Conservation (phyloP, 2,113 vertebrate species). For the Cavia porcellus region DNA sequence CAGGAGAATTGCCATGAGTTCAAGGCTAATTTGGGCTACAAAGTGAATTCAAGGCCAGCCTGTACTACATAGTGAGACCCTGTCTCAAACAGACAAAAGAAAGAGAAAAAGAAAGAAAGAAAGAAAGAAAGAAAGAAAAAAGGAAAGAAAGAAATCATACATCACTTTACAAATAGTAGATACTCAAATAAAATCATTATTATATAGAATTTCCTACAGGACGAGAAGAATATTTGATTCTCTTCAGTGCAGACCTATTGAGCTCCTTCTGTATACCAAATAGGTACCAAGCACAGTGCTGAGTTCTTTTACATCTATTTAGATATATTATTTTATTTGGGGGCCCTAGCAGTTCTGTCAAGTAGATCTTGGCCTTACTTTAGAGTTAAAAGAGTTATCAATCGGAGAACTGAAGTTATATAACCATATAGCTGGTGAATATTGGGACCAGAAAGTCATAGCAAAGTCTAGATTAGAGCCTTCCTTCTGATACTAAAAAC, state of each 20-base stretch:
- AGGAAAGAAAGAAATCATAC: background rate
- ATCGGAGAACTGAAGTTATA: background rate
- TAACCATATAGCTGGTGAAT: background rate
- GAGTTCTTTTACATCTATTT: background rate
- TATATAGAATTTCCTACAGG: background rate
- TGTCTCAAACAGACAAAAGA: background rate
- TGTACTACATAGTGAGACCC: background rate
- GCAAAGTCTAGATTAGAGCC: background rate
- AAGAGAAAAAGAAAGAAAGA: background rate
- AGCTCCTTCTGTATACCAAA: background rate
- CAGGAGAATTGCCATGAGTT: background rate
- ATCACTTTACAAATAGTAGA: background rate
- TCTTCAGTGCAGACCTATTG: constrained; percentile 16
- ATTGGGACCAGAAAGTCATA: background rate
- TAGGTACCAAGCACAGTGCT: background rate
- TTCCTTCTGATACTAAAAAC: background rate
- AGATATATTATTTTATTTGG: background rate
- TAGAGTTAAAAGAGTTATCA: background rate
- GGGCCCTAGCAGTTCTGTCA: background rate
- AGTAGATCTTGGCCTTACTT: constrained; percentile 5
- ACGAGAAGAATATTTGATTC: background rate
- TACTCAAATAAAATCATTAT: background rate
- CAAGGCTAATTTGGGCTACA: background rate
- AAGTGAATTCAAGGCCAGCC: background rate
- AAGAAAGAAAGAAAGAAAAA: background rate